Evolutionary conservation across 1,140 invertebrate species (phyloP).

Genomic region (Mesaphorura yosii): DNA sequence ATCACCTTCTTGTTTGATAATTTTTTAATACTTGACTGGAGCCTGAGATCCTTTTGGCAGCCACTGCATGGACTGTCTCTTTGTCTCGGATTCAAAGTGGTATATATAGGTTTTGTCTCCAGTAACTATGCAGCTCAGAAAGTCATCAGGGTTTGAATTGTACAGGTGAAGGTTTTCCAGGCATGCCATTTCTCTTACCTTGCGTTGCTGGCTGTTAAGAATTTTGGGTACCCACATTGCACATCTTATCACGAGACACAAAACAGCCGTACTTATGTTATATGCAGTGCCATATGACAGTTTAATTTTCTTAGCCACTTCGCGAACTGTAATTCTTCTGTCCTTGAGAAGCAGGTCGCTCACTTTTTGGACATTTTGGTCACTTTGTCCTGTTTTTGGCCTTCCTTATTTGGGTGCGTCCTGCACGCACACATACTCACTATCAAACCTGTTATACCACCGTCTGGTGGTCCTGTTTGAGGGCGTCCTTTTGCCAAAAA

Average conservation of each 20-base stretch:
- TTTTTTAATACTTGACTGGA: constrained; percentile 2
- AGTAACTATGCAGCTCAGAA: constrained; percentile 2
- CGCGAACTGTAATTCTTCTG: background rate
- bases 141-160: background rate
- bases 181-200: background rate
- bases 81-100: constrained; percentile 10
- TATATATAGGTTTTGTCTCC: constrained; percentile 7
- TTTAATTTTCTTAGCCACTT: background rate
- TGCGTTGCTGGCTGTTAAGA: background rate
- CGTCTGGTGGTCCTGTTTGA: background rate
- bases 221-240: background rate
- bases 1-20: constrained; percentile 32
- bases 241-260: background rate
- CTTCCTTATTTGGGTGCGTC: background rate
- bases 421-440: background rate
- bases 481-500: background rate
- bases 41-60: background rate
- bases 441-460: background rate
- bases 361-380: background rate
- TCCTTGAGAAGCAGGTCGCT: background rate
- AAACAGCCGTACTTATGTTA: background rate
- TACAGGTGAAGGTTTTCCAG: background rate
- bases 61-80: constrained; percentile 11
- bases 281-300: background rate
- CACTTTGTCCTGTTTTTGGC: background rate